A percentile compares a stretch with the other conserved stretches of the same genome.
Evolutionary conservation across 2,797 vertebrate species (phyloP).

Genomic region (Myotis vivesi): DNA sequence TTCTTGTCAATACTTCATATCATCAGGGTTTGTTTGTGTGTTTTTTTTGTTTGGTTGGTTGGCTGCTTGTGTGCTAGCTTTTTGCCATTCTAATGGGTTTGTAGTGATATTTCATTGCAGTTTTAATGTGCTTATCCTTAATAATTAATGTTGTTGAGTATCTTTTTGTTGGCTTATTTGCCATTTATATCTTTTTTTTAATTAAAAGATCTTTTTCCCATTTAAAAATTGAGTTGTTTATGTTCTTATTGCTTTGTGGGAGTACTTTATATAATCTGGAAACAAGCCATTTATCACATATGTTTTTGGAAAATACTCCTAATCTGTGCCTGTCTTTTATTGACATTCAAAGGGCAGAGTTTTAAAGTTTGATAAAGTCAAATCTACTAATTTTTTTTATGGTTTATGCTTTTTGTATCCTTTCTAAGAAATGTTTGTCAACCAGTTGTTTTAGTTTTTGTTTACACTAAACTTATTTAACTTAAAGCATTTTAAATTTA

Average conservation of each 20-base stretch:
- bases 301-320: background rate
- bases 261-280: background rate
- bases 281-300: background rate
- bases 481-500: slow-evolving; percentile 32
- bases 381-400: background rate
- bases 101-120: background rate
- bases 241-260: background rate
- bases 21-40: background rate
- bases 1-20: too few species aligned
- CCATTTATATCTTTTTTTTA: background rate
- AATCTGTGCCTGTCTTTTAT: background rate
- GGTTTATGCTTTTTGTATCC: background rate
- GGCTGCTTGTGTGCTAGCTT: background rate
- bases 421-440: slow-evolving; percentile 23
- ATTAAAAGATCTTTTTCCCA: background rate
- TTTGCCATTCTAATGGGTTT: background rate
- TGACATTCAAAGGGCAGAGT: background rate
- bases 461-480: background rate
- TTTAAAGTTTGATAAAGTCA: slow-evolving; percentile 13
- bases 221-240: background rate
- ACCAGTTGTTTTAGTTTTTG: slow-evolving; percentile 6
- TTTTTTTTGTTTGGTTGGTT: background rate
- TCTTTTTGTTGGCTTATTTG: slow-evolving; percentile 18
- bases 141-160: background rate
- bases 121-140: slow-evolving; percentile 30